Evolutionary conservation across 1,140 invertebrate species (phyloP).

Genomic region (Pararge aegeria): DNA sequence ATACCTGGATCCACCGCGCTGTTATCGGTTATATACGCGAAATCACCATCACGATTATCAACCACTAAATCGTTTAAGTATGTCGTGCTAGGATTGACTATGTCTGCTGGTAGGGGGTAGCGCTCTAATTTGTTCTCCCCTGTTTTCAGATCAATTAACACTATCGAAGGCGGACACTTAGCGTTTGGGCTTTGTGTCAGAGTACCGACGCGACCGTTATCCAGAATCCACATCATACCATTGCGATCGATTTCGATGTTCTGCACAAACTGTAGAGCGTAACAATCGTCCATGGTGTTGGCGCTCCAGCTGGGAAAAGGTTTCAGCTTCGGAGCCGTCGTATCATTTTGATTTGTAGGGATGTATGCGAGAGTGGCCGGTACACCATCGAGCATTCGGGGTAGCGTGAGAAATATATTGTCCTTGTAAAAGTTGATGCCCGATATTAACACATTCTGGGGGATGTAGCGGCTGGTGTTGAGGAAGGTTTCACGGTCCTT

Average conservation of each 20-base stretch:
- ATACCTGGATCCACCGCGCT: constrained; percentile 84
- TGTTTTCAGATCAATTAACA: constrained; percentile 84
- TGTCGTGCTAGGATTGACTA: constrained; percentile 74
- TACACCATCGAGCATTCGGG: constrained; percentile 83
- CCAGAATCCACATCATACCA: constrained; percentile 86
- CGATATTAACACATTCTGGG: constrained; percentile 82
- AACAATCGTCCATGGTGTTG: constrained; percentile 82
- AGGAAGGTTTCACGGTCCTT: constrained; percentile 66
- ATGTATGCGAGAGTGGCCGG: constrained; percentile 84
- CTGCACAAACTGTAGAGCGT: constrained; percentile 84
- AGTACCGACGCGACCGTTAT: constrained; percentile 81
- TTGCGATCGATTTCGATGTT: constrained; percentile 85
- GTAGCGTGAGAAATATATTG: constrained; percentile 83
- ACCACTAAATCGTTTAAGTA: constrained; percentile 85
- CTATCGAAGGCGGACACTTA: constrained; percentile 83
- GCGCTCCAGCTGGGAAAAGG: constrained; percentile 85
- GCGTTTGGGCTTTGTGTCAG: constrained; percentile 65
- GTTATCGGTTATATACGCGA: constrained; percentile 86
- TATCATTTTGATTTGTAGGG: constrained; percentile 75
- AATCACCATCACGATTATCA: constrained; percentile 83
- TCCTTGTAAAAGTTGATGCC: constrained; percentile 83
- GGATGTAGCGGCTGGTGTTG: constrained; percentile 78
- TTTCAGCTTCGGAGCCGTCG: constrained; percentile 81
- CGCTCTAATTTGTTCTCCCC: constrained; percentile 78
- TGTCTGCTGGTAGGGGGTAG: constrained; percentile 80